Conservation (phyloP, 1,140 invertebrate species). For the Microplitis mediator region DNA sequence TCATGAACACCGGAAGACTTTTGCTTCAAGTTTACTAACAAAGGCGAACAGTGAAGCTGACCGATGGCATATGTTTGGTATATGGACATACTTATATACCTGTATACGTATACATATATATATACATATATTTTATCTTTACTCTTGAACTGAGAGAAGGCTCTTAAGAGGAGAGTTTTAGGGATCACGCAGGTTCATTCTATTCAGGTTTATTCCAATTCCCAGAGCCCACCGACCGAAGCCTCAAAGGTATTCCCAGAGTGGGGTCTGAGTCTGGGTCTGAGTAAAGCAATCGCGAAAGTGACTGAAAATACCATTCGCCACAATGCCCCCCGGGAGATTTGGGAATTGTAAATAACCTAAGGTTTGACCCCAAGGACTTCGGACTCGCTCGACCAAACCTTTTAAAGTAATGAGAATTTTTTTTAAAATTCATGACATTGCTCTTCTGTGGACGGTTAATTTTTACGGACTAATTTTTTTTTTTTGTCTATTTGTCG, state of each 20-base stretch:
- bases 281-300: conserved; percentile 13
- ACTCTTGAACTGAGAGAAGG: too few species aligned
- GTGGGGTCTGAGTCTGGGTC: neutral
- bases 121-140: neutral
- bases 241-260: conserved; percentile 14
- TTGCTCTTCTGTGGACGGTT: neutral
- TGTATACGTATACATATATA: neutral
- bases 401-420: conserved; percentile 7
- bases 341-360: conserved; percentile 16
- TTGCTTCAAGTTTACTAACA: neutral
- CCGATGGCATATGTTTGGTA: neutral
- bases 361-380: neutral
- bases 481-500: too few species aligned
- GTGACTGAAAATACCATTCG: neutral
- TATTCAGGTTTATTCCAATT: too few species aligned
- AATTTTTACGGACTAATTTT: too few species aligned
- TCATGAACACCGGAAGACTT: conserved; percentile 23
- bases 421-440: neutral
- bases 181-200: too few species aligned
- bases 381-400: neutral
- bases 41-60: neutral
- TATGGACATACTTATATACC: conserved; percentile 1
- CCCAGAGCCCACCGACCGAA: neutral
- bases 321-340: conserved; percentile 12
- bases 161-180: too few species aligned